These are phyloP conservation scores for Acropora tenuis DNA, from an alignment of 64 coral and sea anemone genomes.

Conservation along the genomic window DNA sequence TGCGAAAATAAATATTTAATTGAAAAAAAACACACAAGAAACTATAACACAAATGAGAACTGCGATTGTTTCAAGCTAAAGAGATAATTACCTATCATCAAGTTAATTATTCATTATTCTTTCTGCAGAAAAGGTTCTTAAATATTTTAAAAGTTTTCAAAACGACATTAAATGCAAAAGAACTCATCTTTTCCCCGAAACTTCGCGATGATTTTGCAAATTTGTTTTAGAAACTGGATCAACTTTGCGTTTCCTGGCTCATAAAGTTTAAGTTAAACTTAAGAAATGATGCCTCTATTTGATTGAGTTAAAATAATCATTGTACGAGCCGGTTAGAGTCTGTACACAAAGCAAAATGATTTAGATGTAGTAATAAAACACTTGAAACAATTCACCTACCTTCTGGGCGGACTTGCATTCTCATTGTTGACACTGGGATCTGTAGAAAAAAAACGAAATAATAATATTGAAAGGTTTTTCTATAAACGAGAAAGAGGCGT, in stretches of 20 bases:
- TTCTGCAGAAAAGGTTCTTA: neutral
- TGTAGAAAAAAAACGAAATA: neutral
- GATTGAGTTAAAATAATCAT: neutral
- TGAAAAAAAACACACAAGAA: neutral
- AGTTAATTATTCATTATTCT: slow-evolving; percentile 9
- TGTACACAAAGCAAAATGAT: neutral
- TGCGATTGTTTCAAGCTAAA: neutral
- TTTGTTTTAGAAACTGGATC: neutral
- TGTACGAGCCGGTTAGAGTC: neutral
- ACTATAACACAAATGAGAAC: neutral
- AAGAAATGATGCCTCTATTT: neutral
- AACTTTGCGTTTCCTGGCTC: neutral
- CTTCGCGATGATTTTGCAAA: neutral
- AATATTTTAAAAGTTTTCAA: slow-evolving; percentile 10
- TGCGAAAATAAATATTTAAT: neutral
- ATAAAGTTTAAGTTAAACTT: too few species aligned
- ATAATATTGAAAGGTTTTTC: too few species aligned
- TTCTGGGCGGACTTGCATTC: slow-evolving; percentile 34
- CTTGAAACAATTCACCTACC: neutral
- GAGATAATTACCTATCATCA: neutral
- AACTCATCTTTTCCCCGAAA: neutral
- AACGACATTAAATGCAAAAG: too few species aligned
- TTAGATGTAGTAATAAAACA: neutral
- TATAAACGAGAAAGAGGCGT: neutral
- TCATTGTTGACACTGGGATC: slow-evolving; percentile 2